Evolutionary conservation across 1,140 invertebrate genomes (phyloP), one percentile per base, ranked within the genome.

Genomic region (Berghia stephanieae): DNA sequence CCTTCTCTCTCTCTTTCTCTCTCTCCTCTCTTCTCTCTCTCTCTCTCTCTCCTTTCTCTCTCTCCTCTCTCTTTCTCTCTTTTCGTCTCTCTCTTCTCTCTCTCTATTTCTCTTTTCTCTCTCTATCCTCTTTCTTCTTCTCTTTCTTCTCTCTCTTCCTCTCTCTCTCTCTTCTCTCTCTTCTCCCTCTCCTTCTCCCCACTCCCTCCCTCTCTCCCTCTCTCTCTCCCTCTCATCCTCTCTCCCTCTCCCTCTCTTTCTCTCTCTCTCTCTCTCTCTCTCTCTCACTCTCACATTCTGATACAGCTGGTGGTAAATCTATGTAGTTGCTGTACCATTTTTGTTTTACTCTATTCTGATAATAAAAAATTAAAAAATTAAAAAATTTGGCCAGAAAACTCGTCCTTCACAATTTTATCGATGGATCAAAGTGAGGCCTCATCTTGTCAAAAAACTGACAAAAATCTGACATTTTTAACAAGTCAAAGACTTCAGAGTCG

Each of bases 231-330:
- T 31, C 60, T 24, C 21, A 21, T 44, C n/a, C 5, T 43, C 27
- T 40, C 43, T 72, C 27, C 10, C 36, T 46, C 63, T 73, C 42
- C 34, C 36, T n/a, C 46, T 52, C 46, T 52, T 24, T 52, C n/a
- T 74, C 34, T 73, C 31, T 84, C 74, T 44, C 24, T 71, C 34
- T 72, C 2, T 24, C 55, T 60, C 55, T 60, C 55, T 21, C 4
- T 60, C 55, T 21, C 21, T 21, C 57, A 27, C 57, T 60, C 57
- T 60, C 57, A 6, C 21, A 6, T n/a, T 21, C 55, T 21, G n/a
- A 4, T n/a, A n/a, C n/a, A n/a, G n/a, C n/a, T n/a, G n/a, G n/a
- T n/a, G n/a, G n/a, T n/a, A n/a, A n/a, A n/a, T n/a, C n/a, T n/a
- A n/a, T n/a, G n/a, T n/a, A n/a, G n/a, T n/a, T n/a, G n/a, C n/a